phyloP scores from a whole-genome alignment of 2,113 vertebrate species.

The Dicentrarchus labrax region DNA sequence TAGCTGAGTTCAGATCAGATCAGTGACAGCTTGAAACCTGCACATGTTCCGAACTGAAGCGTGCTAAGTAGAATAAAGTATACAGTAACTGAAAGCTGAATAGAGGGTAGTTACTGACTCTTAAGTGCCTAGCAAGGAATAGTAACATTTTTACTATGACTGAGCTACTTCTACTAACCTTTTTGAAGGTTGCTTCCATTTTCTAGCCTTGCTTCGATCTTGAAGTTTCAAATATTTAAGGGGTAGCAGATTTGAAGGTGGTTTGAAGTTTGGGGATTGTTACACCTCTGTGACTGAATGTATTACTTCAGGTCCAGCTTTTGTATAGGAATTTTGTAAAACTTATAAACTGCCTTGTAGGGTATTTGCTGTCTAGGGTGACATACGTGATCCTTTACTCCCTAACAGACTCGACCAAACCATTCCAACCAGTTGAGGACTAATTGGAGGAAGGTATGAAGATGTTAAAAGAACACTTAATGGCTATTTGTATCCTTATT shows the following conservation, averaged over 20 bases:
- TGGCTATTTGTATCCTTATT: neutral
- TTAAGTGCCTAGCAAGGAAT: slow-evolving; percentile 76
- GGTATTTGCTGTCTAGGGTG: slow-evolving; percentile 10
- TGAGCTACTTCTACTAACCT: slow-evolving; percentile 52
- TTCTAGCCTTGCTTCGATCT: slow-evolving; percentile 38
- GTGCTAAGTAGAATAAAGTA: neutral
- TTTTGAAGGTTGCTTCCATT: slow-evolving; percentile 52
- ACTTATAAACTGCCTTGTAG: slow-evolving; percentile 49
- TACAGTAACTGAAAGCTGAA: slow-evolving; percentile 30
- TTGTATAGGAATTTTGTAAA: slow-evolving; percentile 60
- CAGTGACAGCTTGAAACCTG: slow-evolving; percentile 7
- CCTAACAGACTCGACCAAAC: neutral
- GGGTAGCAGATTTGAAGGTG: slow-evolving; percentile 11
- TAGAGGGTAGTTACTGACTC: slow-evolving; percentile 45
- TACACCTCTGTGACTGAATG: slow-evolving; percentile 55
- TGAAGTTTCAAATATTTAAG: slow-evolving; percentile 11
- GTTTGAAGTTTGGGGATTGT: slow-evolving; percentile 33
- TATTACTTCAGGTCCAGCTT: slow-evolving; percentile 59
- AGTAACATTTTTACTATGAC: slow-evolving; percentile 52
- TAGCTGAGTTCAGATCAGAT: slow-evolving; percentile 10
- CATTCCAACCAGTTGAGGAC: slow-evolving; percentile 13
- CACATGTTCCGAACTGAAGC: slow-evolving; percentile 6
- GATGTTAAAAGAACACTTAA: neutral
- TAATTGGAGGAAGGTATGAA: neutral
- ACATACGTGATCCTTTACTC: slow-evolving; percentile 6